Evolutionary conservation across 2,797 vertebrate species (phyloP), one percentile per base, ranked within the genome.

Genomic region (Capromys pilorides): DNA sequence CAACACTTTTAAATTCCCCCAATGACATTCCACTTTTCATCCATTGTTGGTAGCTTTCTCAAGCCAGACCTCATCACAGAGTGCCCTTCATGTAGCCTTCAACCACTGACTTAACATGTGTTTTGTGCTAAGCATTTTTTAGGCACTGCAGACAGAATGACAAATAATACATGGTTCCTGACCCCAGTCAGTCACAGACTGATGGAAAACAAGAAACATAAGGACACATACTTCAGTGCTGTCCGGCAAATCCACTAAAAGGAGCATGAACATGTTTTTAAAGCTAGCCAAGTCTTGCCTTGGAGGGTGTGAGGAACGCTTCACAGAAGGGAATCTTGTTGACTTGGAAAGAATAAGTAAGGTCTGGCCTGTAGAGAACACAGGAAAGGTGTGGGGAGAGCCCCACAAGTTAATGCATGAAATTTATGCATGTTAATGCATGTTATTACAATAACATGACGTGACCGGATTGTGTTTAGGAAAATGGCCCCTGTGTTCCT

Each of bases 191-290:
- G 31, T 71, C 73, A 54, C 5, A 80, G 59, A 39, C 49, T 80
- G 75, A 39, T 59, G 28, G 59, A 73, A 94, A 95, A 91, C 71
- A 75, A 31, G 39, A 54, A 41, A 86, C 77, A 33, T 21, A 78
- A 95, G 12, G n/a, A 81, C 8, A 11, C 31, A 81, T 57, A 85
- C 91, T 83, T 88, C 91, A 93, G 94, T 83, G 19, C 49, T 91
- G 36, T 51, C 51, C 31, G 80, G 66, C n/a, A 73, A 77, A 69
- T 81, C 57, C 7, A 93, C 33, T 41, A 83, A 80, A 84, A 83
- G 24, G 26, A n/a, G 75, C 16, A 71, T 11, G 86, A 88, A 62
- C 45, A 31, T 19, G 2, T 28, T 80, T 93, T 62, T 86, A 80
- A 88, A 94, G 26, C 19, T 84, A 94, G 31, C 22, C 49, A 77